These are phyloP conservation scores for Nemurella pictetii DNA, from an alignment of 2,888 invertebrate species.

Conservation along the genomic window DNA sequence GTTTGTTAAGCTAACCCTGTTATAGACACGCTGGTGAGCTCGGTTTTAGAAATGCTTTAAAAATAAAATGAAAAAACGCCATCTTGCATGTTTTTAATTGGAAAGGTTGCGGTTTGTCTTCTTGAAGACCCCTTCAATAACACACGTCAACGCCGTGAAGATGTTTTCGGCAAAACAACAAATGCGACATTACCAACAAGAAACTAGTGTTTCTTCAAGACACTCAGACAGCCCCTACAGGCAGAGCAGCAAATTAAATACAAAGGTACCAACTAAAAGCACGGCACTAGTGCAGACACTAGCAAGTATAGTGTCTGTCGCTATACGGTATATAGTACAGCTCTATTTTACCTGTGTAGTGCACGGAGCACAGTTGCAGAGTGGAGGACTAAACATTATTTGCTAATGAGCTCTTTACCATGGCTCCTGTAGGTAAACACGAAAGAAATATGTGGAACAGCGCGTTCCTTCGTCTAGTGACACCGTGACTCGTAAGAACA, in stretches of 20 bases:
- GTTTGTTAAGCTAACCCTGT: background rate
- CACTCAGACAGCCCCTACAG: background rate
- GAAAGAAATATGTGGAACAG: background rate
- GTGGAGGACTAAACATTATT: background rate
- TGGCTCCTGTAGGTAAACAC: background rate
- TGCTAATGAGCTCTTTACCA: background rate
- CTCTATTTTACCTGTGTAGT: background rate
- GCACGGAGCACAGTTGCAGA: background rate
- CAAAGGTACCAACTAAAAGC: background rate
- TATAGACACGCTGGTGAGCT: background rate
- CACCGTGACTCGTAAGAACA: background rate
- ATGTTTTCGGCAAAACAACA: background rate
- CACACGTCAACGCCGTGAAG: background rate
- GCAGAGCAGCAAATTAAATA: background rate
- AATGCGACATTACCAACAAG: background rate
- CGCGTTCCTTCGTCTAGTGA: background rate
- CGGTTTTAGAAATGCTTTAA: background rate
- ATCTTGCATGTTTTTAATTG: conserved; percentile 17
- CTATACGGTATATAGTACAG: no score
- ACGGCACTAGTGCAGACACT: background rate
- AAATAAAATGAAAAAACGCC: background rate
- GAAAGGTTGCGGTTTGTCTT: conserved; percentile 6
- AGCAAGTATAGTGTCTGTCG: background rate
- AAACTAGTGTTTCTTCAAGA: background rate
- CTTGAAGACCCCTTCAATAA: background rate